Evolutionary conservation across 2,888 invertebrate species (phyloP).

Genomic region (Folsomia manolachei): DNA sequence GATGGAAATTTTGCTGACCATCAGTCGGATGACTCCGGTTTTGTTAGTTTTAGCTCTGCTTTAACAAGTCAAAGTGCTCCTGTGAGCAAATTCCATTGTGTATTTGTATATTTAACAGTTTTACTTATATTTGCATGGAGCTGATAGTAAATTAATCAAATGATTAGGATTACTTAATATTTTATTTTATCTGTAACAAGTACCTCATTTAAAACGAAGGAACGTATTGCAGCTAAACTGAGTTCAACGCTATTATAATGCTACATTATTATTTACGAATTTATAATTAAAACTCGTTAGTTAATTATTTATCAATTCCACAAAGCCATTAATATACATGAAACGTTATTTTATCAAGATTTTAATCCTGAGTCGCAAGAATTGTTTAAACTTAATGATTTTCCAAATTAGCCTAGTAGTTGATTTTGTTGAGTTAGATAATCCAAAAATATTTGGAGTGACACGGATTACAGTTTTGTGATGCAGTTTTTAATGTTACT

Average conservation of each 20-base stretch:
- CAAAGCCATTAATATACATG: too few species aligned
- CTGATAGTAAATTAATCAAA: slow-evolving; percentile 11
- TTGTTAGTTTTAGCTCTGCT: slow-evolving; percentile 44
- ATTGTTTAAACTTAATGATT: too few species aligned
- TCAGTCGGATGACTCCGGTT: slow-evolving; percentile 31
- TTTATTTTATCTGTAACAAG: background rate
- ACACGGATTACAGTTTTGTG: too few species aligned
- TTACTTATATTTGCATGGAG: slow-evolving; percentile 35
- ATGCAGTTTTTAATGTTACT: too few species aligned
- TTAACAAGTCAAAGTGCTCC: slow-evolving; percentile 45
- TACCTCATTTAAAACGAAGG: background rate
- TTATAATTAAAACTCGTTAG: background rate
- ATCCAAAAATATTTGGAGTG: too few species aligned
- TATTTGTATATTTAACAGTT: slow-evolving; percentile 40
- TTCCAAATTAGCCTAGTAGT: too few species aligned
- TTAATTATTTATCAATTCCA: background rate
- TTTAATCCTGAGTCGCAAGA: too few species aligned
- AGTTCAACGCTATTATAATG: too few species aligned
- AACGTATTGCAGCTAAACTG: too few species aligned
- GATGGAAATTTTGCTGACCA: slow-evolving; percentile 26
- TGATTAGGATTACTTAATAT: background rate
- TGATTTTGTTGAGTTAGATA: too few species aligned
- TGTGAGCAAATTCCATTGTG: slow-evolving; percentile 44
- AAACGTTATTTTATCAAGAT: too few species aligned
- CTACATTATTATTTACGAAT: background rate